phyloP scores from a whole-genome alignment of 2,113 vertebrate genomes.

The Rhegmatorhina hoffmannsi region DNA sequence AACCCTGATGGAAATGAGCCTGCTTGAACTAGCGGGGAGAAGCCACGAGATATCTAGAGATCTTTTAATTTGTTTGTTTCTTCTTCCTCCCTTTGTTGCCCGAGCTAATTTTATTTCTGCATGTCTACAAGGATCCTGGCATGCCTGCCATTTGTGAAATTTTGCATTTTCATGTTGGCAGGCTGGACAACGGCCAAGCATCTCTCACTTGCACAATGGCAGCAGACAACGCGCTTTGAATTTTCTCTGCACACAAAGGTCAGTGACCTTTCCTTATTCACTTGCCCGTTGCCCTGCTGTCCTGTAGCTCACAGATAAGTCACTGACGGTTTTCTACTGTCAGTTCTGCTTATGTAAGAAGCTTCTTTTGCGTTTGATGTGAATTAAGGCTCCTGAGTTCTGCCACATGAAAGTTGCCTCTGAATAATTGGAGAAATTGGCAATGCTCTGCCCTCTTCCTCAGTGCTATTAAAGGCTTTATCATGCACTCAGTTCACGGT shows the following conservation, averaged over 20 bases:
- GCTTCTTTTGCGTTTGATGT: not conserved
- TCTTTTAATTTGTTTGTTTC: conserved; percentile 5
- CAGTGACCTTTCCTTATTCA: not conserved
- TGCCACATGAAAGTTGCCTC: conserved; percentile 20
- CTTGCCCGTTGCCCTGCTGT: not conserved
- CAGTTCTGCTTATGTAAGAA: conserved; percentile 51
- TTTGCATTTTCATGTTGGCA: not conserved
- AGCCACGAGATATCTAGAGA: not conserved
- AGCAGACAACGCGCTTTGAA: conserved; percentile 8
- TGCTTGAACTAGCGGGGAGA: not conserved
- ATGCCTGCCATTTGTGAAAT: not conserved
- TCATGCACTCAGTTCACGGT: not conserved
- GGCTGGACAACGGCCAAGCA: not conserved
- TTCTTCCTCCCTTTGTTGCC: not conserved
- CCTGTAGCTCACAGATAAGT: conserved; percentile 27
- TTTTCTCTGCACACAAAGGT: conserved; percentile 9
- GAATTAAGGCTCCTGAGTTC: conserved; percentile 44
- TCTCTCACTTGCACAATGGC: not conserved
- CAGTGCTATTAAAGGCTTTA: conserved; percentile 21
- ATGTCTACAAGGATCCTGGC: not conserved
- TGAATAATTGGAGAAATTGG: conserved; percentile 29
- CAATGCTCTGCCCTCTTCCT: conserved; percentile 12
- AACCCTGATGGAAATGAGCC: not conserved
- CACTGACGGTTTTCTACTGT: not conserved
- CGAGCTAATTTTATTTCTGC: not conserved